Percentiles rank a stretch among this genome's conserved stretches.
Conservation (phyloP, 2,113 vertebrate genomes). For the Microcebus lehilahytsara region DNA sequence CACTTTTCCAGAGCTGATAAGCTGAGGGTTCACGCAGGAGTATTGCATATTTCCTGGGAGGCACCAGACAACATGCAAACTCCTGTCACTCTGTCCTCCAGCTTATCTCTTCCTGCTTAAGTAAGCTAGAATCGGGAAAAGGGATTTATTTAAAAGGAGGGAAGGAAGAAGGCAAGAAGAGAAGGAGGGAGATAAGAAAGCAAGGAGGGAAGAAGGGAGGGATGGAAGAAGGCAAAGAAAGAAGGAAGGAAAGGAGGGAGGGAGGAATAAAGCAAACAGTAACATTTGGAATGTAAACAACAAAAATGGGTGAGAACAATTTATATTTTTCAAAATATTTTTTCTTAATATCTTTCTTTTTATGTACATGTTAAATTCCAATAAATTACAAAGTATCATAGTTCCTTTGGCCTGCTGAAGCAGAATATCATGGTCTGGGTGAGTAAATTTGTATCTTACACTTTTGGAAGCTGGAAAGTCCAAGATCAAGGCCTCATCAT, state of each 20-base stretch:
- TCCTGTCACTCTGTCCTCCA: neutral
- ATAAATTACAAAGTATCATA: neutral
- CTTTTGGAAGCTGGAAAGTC: neutral
- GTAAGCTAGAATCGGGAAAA: neutral
- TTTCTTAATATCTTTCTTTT: neutral
- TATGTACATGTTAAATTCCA: neutral
- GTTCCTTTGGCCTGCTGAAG: neutral
- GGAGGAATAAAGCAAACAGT: neutral
- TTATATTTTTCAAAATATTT: neutral
- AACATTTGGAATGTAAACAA: neutral
- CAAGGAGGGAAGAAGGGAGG: neutral
- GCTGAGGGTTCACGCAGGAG: neutral
- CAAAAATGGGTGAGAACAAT: neutral
- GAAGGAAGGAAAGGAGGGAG: neutral
- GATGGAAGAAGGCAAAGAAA: neutral
- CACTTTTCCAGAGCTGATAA: constrained; percentile 51
- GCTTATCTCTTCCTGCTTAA: neutral
- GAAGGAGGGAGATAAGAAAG: rapidly evolving
- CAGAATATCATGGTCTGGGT: neutral
- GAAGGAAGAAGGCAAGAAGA: neutral
- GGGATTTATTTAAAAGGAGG: neutral
- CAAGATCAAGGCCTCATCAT: neutral
- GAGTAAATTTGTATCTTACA: neutral
- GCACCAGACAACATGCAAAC: neutral
- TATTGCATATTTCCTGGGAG: neutral